Conservation (phyloP, 2,888 invertebrate genomes). For the Gandaritis pyraliata region DNA sequence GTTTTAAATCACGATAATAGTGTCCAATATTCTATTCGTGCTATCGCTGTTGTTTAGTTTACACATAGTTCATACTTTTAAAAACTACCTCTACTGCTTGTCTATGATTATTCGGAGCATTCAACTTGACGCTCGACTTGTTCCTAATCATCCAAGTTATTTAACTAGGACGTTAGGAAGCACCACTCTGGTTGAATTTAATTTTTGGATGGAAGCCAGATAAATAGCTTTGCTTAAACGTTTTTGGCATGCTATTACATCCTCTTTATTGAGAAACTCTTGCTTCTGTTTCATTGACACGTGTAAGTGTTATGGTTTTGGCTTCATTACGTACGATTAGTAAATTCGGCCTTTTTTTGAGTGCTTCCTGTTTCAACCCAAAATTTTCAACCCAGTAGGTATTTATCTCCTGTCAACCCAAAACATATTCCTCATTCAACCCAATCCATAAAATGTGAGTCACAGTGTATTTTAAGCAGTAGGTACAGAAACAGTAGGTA, state of each 20-base stretch:
- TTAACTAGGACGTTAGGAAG: slow-evolving; percentile 28
- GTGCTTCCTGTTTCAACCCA: too few relatives aligned
- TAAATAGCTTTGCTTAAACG: slow-evolving; percentile 29
- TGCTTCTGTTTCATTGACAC: slow-evolving; percentile 29
- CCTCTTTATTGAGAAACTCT: slow-evolving; percentile 19
- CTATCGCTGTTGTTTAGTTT: not conserved
- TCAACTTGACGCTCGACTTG: slow-evolving; percentile 29
- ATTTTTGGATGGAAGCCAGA: slow-evolving; percentile 41
- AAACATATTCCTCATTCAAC: too few relatives aligned
- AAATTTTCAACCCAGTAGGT: too few relatives aligned
- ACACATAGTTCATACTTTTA: not conserved
- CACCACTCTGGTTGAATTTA: slow-evolving; percentile 20
- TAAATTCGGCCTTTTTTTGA: slow-evolving; percentile 8
- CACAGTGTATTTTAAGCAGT: too few relatives aligned
- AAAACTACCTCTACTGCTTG: slow-evolving; percentile 7
- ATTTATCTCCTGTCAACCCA: too few relatives aligned
- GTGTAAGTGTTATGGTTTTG: slow-evolving; percentile 19
- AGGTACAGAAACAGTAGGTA: too few relatives aligned
- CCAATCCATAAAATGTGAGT: too few relatives aligned
- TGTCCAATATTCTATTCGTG: too few relatives aligned
- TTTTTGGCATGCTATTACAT: slow-evolving; percentile 31
- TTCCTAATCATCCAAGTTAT: slow-evolving; percentile 31
- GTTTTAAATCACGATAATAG: too few relatives aligned
- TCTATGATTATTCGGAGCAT: slow-evolving; percentile 15
- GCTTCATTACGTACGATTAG: slow-evolving; percentile 13